Base-by-base conservation (phyloP, 1,140 invertebrate genomes). In the Maconellicoccus hirsutus region DNA sequence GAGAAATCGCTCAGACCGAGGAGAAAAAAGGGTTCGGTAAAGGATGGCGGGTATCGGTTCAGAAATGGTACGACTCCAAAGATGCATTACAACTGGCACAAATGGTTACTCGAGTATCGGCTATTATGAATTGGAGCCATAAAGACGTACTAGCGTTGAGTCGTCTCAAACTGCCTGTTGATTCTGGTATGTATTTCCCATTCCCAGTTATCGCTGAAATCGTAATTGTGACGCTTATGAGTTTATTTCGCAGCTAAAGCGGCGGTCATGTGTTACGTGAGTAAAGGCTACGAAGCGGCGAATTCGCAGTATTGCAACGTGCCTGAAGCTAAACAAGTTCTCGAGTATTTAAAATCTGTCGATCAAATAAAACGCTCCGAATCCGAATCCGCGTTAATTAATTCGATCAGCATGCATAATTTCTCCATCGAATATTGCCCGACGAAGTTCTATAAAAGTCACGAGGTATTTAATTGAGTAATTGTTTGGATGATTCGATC, bases 371-470 rank as follows among this genome's bases (percentile, higher is more conserved):
- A 22, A 23, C 3, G 25, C 2, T 10, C 61, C 10, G 61, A 66
- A 2, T 6, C 61, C 19, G 61, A 66, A 25, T 66, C 61, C 6
- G 19, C 21, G 21, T 26, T 66, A 16, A 66, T 66, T 4, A 66
- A 66, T 26, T 26, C 25, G 3, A 66, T 66, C 10, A 66, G 2
- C 21, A 16, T 66, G 61, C 21, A 66, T 26, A 16, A 26, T 25
- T 66, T 66, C 22, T 25, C 61, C 21, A 66, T 66, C 25, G 61
- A 66, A 25, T 66, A 66, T 66, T 66, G 61, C 25, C 61, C 61
- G 10, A 4, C 10, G 19, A 66, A 23, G 10, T 66, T 25, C 25
- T 14, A 23, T 8, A 66, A 12, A 66, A 66, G 25, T 26, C 61
- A 66, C 22, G 61, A 66, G 61, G 61, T 66, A 66, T 19, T 59